Conservation (phyloP, 2,797 vertebrate species). For the Falco peregrinus region DNA sequence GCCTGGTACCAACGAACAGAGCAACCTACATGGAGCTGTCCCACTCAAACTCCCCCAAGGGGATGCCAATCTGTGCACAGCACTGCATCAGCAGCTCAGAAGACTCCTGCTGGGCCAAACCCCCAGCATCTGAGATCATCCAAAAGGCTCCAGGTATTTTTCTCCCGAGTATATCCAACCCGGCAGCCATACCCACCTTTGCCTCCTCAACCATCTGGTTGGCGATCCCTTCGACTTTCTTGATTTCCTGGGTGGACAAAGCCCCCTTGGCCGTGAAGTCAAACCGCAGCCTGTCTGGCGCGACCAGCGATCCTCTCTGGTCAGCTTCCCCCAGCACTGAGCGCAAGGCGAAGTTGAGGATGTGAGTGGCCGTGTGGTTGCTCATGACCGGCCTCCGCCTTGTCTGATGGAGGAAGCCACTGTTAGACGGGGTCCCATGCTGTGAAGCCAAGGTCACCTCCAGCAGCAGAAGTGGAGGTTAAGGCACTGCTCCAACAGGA, state of each 20-base stretch:
- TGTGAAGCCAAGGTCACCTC: rapidly evolving
- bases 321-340: constrained; percentile 93
- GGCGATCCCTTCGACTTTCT: constrained; percentile 86
- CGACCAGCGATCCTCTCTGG: constrained; percentile 94
- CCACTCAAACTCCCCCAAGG: neutral
- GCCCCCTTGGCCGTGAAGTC: constrained; percentile 98
- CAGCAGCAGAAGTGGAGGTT: neutral
- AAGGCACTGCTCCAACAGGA: neutral
- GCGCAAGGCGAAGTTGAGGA: constrained; percentile 93
- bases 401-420: constrained; percentile 72
- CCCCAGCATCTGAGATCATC: neutral
- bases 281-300: constrained; percentile 91
- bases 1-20: neutral
- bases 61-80: neutral
- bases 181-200: constrained; percentile 78
- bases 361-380: constrained; percentile 97
- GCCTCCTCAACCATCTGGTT: constrained; percentile 88
- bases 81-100: neutral
- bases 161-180: too few species aligned
- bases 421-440: neutral
- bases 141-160: neutral
- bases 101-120: neutral
- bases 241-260: constrained; percentile 89
- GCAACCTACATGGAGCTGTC: neutral
- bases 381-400: constrained; percentile 93